These are phyloP conservation scores for Cyphomyrmex costatus DNA, from an alignment of 1,140 invertebrate species.

Conservation along the genomic window DNA sequence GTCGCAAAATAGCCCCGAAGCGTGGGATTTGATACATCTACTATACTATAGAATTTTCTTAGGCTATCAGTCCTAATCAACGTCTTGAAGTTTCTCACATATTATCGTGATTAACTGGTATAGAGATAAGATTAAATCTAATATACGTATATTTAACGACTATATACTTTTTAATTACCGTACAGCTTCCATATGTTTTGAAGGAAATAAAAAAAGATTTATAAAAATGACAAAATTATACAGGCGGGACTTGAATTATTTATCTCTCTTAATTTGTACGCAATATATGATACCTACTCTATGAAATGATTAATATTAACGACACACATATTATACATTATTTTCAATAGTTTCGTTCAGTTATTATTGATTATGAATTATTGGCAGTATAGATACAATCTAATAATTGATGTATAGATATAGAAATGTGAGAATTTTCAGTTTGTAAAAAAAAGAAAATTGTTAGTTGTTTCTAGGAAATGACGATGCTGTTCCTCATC, in stretches of 20 bases:
- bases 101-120: not conserved
- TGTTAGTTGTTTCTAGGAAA: not conserved
- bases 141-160: slow-evolving; percentile 16
- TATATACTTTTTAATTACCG: slow-evolving; percentile 2
- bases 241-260: not conserved
- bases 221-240: not conserved
- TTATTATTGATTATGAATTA: not conserved
- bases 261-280: not conserved
- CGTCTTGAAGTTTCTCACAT: slow-evolving; percentile 22
- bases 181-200: not conserved
- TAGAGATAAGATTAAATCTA: not conserved
- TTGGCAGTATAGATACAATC: not conserved
- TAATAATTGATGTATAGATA: not conserved
- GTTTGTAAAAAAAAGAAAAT: not conserved
- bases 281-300: not conserved
- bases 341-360: not conserved
- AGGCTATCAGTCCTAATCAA: slow-evolving; percentile 32
- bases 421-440: not conserved
- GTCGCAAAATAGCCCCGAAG: slow-evolving; percentile 38
- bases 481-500: slow-evolving; percentile 54
- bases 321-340: not conserved
- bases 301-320: slow-evolving; percentile 4
- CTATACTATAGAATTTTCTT: slow-evolving; percentile 27
- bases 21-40: slow-evolving; percentile 35
- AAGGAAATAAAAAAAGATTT: not conserved